Evolutionary conservation across 2,797 vertebrate genomes (phyloP).

Genomic region (Orientallactaga sibirica): DNA sequence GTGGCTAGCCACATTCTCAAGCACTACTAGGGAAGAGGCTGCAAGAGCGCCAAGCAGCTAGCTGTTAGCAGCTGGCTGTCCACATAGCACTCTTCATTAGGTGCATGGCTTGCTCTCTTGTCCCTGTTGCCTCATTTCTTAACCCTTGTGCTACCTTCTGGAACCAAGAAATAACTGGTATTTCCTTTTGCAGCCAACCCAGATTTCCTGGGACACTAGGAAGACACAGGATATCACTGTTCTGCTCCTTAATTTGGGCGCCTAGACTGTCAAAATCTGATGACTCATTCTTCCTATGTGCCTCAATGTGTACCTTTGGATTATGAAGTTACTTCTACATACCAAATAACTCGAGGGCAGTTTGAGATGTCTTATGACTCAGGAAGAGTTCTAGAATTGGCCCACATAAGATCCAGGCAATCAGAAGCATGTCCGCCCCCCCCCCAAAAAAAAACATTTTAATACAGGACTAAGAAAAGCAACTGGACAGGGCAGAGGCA

Average conservation of each 20-base stretch:
- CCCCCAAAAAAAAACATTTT: background rate
- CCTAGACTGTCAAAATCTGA: background rate
- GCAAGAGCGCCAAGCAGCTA: slow-evolving; percentile 52
- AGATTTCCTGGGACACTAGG: background rate
- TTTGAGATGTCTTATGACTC: slow-evolving; percentile 57
- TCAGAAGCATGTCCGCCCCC: background rate
- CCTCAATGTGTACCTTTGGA: slow-evolving; percentile 67
- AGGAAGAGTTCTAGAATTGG: background rate
- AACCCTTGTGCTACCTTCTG: slow-evolving; percentile 20
- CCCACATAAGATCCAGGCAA: slow-evolving; percentile 45
- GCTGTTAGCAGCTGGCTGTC: slow-evolving; percentile 52
- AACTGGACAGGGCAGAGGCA: background rate
- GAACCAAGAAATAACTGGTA: slow-evolving; percentile 25
- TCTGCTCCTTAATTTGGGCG: background rate
- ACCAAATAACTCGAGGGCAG: slow-evolving; percentile 59
- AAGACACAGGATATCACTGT: slow-evolving; percentile 30
- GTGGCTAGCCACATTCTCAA: slow-evolving; percentile 46
- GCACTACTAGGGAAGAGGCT: background rate
- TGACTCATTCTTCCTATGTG: background rate
- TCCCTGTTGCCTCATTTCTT: background rate
- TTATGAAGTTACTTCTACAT: slow-evolving; percentile 50
- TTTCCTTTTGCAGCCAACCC: background rate
- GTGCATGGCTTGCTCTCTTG: background rate
- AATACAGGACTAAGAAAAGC: background rate
- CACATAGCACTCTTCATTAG: background rate